Percentiles rank a stretch among this genome's conserved stretches.
Conservation (phyloP, 1,140 invertebrate species). For the Gryon sp. region DNA sequence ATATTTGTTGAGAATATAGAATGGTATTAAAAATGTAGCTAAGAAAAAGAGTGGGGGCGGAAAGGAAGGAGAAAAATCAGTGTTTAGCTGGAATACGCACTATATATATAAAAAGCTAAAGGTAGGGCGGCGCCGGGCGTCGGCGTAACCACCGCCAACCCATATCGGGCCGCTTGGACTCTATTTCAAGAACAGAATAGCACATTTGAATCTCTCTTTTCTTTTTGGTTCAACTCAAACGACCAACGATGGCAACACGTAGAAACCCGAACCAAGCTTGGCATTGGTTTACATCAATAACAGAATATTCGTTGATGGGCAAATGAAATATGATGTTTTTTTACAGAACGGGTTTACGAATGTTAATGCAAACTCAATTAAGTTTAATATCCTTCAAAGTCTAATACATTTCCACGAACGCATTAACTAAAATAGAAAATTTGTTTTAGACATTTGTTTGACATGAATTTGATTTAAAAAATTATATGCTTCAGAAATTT, state of each 20-base stretch:
- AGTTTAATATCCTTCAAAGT: too few relatives aligned
- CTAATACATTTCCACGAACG: too few relatives aligned
- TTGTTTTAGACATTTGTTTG: too few relatives aligned
- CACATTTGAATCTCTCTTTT: slow-evolving; percentile 60
- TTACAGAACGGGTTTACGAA: neutral
- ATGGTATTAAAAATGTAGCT: too few relatives aligned
- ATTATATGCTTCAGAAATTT: too few relatives aligned
- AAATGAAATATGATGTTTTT: slow-evolving; percentile 20
- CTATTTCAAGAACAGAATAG: slow-evolving; percentile 78
- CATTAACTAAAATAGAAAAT: too few relatives aligned
- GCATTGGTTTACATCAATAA: slow-evolving; percentile 33
- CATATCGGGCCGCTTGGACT: slow-evolving; percentile 73
- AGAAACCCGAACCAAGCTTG: slow-evolving; percentile 19
- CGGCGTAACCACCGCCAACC: slow-evolving; percentile 68
- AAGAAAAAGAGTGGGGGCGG: too few relatives aligned
- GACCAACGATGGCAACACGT: slow-evolving; percentile 32
- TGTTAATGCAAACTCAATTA: slow-evolving; percentile 5
- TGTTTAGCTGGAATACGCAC: slow-evolving; percentile 61
- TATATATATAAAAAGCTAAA: slow-evolving; percentile 67
- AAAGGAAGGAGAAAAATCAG: slow-evolving; percentile 27
- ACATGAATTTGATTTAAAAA: too few relatives aligned
- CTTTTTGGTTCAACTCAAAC: slow-evolving; percentile 40
- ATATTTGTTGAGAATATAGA: slow-evolving; percentile 47
- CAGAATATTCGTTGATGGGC: slow-evolving; percentile 8
- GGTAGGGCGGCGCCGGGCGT: slow-evolving; percentile 68